These are phyloP conservation scores for Lepus townsendii DNA, from an alignment of 2,797 vertebrate species.

Conservation along the genomic window DNA sequence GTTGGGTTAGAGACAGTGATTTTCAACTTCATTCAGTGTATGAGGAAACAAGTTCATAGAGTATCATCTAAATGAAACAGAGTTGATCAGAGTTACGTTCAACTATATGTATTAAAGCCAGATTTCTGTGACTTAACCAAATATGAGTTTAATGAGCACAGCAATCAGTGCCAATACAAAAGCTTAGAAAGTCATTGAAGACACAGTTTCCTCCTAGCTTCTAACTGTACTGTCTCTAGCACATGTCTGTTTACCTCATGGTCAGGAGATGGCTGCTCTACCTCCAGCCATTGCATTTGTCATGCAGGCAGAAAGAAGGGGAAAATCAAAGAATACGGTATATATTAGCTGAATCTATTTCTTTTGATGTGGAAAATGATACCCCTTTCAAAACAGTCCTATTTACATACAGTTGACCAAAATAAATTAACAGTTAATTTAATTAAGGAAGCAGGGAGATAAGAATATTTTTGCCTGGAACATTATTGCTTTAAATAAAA, in stretches of 20 bases:
- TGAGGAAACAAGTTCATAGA: slow-evolving; percentile 19
- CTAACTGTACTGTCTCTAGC: background rate
- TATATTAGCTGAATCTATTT: background rate
- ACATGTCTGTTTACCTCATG: background rate
- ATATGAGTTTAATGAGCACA: background rate
- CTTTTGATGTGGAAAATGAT: background rate
- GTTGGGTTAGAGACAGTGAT: background rate
- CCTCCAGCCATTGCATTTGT: background rate
- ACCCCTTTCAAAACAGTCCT: background rate
- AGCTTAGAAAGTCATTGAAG: background rate
- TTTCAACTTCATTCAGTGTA: background rate
- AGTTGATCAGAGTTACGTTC: background rate
- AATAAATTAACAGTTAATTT: background rate
- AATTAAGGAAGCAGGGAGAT: background rate
- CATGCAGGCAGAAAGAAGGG: background rate
- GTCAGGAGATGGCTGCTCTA: background rate
- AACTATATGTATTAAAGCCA: background rate
- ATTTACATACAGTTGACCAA: background rate
- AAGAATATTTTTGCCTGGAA: background rate
- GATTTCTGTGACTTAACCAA: background rate
- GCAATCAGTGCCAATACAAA: background rate
- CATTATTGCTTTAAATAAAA: background rate
- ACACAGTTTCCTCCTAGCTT: background rate
- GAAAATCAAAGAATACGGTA: background rate
- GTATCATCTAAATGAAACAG: background rate